Conservation (phyloP, 2,113 vertebrate genomes). For the Heteronetta atricapilla region DNA sequence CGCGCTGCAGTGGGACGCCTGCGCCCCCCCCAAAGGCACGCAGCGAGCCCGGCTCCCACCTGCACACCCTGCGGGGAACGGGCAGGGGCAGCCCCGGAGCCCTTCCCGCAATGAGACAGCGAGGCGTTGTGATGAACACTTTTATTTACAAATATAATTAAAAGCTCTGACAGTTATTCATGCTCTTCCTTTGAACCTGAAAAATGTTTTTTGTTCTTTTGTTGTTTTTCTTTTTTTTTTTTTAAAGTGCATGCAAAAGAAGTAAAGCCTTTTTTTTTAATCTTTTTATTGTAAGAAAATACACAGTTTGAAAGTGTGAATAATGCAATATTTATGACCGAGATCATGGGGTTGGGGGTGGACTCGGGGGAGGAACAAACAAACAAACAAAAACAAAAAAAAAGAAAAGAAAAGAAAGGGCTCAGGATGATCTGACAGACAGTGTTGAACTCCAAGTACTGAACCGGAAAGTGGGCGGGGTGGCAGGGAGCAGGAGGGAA, state of each 20-base stretch:
- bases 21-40: no score
- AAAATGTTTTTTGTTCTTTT: constrained; percentile 71
- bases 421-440: constrained; percentile 77
- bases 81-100: not conserved
- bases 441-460: constrained; percentile 80
- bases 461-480: constrained; percentile 71
- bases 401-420: constrained; percentile 24
- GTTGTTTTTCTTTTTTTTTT: constrained; percentile 24
- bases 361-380: constrained; percentile 46
- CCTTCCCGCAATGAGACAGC: constrained; percentile 77
- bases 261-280: constrained; percentile 91
- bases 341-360: constrained; percentile 75
- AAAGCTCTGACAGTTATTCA: constrained; percentile 97
- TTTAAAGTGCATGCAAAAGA: constrained; percentile 99
- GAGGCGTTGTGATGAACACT: constrained; percentile 90
- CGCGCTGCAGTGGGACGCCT: no score
- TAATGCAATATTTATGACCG: constrained; percentile 87
- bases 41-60: not conserved
- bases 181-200: constrained; percentile 91
- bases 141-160: constrained; percentile 99
- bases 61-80: not conserved
- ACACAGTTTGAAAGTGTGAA: constrained; percentile 93
- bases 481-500: constrained; percentile 40
- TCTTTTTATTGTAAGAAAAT: constrained; percentile 94
- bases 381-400: not conserved